Evolutionary conservation across 2,113 vertebrate species (phyloP), one percentile per base, ranked within the genome.

Genomic region (Cephalopholis sonnerati): DNA sequence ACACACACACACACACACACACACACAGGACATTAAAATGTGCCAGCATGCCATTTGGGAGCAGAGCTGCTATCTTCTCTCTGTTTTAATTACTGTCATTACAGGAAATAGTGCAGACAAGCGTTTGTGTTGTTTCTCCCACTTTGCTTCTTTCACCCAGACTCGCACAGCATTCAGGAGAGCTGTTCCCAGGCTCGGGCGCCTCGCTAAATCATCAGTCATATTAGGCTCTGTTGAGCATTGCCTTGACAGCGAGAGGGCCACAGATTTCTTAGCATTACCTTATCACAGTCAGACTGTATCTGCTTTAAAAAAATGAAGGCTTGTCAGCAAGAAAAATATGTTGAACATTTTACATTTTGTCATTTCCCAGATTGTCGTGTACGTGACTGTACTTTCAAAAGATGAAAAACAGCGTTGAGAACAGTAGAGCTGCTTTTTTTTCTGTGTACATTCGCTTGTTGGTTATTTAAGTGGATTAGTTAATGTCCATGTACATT

Each of bases 71-170:
- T 81, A 67, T 89, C 79, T 82, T 87, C 82, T 85, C 75, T 79
- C 58, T 81, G 77, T 85, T 93, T 91, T 91, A 93, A 94, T 91
- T 85, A 90, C 71, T 80, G 74, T 81, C 84, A 92, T 93, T 89
- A 91, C 78, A 87, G 79, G 81, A 87, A 90, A 86, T 36, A 67
- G 81, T 59, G 82, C 84, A 87, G 83, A 82, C 69, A 48, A 81
- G 79, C 41, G 2, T 79, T 89, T 88, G 79, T 83, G 77, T 80
- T 79, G 54, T 73, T 72, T 86, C 64, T 85, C 69, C 65, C 83
- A 84, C 73, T 83, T 74, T 58, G 36, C 57, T 58, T 87, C 77
- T 75, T 77, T 54, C 64, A 32, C 48, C 29, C 74, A 63, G 67
- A 71, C 79, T 68, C 41, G 0, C 83, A 78, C 8, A 64, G 73